Base-by-base conservation (phyloP, 35 echinoderm and acorn worm species). In the Ptychodera flava region DNA sequence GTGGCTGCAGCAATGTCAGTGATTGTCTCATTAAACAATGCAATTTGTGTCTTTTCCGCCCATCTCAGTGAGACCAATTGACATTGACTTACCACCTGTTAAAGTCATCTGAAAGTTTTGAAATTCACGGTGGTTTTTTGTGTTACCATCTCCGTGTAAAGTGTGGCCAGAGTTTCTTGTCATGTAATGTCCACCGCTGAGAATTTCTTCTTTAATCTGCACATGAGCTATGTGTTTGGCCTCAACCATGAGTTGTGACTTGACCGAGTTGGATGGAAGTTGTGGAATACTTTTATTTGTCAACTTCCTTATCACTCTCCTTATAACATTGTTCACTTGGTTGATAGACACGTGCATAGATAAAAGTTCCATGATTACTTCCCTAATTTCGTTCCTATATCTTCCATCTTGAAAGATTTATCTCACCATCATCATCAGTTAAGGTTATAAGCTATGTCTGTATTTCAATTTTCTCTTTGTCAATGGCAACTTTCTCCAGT, bases 111-210 rank as follows among this genome's bases (percentile, higher is more conserved):
- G 38, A 31, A 35, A 90, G 16, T 31, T 15, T 33, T 91, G 31
- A 90, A 31, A 90, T 29, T 84, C 81, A 78, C 78, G 82, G 80
- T 45, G 82, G 28, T 31, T 14, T 81, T 85, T 85, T 14, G 83
- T 78, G 0, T 82, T 85, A n/a, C 89, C 82, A 85, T 90, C 89
- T 79, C 89, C 85, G 34, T 77, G 80, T 16, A 90, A 76, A 31
- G 88, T 90, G 33, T 81, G 33, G 16, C 80, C 45, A 53, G 45
- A 1, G 76, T 29, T 77, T 29, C 77, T 53, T 0, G 30, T 85
- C 35, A 64, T 85, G 16, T 0, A 30, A 12, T 64, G 80, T 34
- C 35, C 28, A 32, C 28, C 28, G 31, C 1, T 1, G 35, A 34
- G n/a, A 31, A 81, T 81, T 0, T 31, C 1, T 28, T 81, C 1